Evolutionary conservation across 2,797 vertebrate species (phyloP).

Genomic region (Neosalanx taihuensis): DNA sequence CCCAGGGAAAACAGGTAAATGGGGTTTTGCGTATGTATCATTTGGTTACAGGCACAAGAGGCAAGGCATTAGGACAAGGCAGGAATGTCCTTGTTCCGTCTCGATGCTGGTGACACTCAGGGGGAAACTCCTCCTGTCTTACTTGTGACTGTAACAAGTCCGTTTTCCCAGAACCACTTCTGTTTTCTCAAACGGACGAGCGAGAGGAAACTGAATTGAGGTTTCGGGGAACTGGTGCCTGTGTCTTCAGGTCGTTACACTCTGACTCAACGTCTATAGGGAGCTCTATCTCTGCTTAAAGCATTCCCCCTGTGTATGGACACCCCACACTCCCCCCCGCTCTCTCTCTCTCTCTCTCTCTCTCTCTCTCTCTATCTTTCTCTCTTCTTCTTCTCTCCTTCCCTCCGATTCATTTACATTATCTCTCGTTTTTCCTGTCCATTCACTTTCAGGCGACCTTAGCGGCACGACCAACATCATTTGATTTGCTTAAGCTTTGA

Average conservation of each 20-base stretch:
- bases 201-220: conserved; percentile 63
- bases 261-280: conserved; percentile 55
- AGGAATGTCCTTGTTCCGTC: too few relatives aligned
- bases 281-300: conserved; percentile 39
- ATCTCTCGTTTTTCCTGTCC: background rate
- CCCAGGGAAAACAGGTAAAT: too few relatives aligned
- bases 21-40: too few relatives aligned
- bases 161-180: too few relatives aligned
- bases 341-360: conserved; percentile 4
- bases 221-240: conserved; percentile 59
- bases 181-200: background rate
- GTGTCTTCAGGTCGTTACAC: conserved; percentile 52
- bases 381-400: background rate
- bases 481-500: too few relatives aligned
- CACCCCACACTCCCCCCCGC: conserved; percentile 37
- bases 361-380: background rate
- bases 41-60: too few relatives aligned
- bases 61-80: too few relatives aligned
- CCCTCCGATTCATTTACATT: background rate
- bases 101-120: too few relatives aligned
- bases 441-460: too few relatives aligned
- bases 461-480: too few relatives aligned
- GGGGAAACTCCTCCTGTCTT: conserved; percentile 30
- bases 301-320: conserved; percentile 33
- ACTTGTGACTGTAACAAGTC: too few relatives aligned